Base-by-base conservation (phyloP, 2,888 invertebrate genomes). In the Bembecia ichneumoniformis region DNA sequence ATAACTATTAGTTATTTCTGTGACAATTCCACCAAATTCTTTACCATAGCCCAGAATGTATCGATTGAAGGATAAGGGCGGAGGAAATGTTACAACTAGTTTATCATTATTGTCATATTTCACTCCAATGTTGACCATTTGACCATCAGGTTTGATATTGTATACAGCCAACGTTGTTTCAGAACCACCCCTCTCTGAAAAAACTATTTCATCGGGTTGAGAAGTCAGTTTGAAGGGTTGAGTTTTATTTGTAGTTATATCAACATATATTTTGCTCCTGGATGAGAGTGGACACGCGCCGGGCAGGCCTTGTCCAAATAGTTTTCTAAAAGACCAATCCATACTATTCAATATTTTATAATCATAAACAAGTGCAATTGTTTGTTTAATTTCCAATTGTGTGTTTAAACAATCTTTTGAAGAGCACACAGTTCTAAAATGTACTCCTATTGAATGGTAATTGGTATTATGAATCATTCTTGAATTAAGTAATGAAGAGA, bases 41-140 rank as follows among this genome's bases (percentile, higher is more conserved):
- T 97, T 95, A 0, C 98, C 98, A 82, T 94, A 95, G 3, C 97
- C 97, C 14, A 93, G 88, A n/a, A 95, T 88, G 70, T 94, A 94
- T 59, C 95, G 91, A 68, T 93, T 94, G 9, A 94, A 95, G 68
- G 91, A 90, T 4, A 93, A 86, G 0, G 96, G 95, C 46, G 91
- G 89, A 49, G 89, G 87, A 45, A 79, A 60, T 48, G 88, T 88
- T 0, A 92, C 67, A 35, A 79, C 67, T 56, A 92, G 77, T 48
- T 78, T 81, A 54, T 84, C 77, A 47, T 79, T 80, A 46, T 74
- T 72, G 35, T 78, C 77, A 67, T 90, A 84, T 55, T 88, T 82
- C 49, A 91, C 92, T 45, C 90, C 92, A 55, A 97, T 89, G 63
- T 94, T 94, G 70, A 90, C 90, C 74, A 93, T 89, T 57, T 88